Percentiles rank a stretch among this genome's conserved stretches.
These are phyloP conservation scores for Cricetomys ansorgei DNA, from an alignment of 2,113 vertebrate species.

Conservation along the genomic window DNA sequence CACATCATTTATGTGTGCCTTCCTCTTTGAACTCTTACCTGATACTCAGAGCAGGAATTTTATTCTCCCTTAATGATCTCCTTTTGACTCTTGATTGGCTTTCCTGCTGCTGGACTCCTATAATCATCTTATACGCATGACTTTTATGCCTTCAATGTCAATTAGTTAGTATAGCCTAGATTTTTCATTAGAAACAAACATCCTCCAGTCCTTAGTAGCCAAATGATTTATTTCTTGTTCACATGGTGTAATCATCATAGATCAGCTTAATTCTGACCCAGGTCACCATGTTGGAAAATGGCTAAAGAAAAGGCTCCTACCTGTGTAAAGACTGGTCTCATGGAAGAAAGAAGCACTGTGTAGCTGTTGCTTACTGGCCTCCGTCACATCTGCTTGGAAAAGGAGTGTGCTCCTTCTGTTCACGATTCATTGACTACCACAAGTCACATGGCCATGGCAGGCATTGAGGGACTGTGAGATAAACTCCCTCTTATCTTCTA, in stretches of 20 bases:
- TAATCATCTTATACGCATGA: background rate
- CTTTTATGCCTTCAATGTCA: background rate
- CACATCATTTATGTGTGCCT: background rate
- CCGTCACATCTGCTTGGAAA: background rate
- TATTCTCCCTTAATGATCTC: background rate
- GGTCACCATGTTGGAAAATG: background rate
- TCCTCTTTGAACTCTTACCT: background rate
- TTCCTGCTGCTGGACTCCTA: background rate
- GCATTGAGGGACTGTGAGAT: background rate
- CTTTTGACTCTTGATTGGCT: background rate
- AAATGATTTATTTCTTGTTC: background rate
- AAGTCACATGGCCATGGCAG: no score
- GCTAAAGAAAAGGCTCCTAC: background rate
- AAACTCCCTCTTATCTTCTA: background rate
- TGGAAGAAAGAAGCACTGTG: background rate
- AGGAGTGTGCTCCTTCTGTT: background rate
- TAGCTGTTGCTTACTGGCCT: background rate
- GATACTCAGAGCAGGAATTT: background rate
- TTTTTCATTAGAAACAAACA: background rate
- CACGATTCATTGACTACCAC: background rate
- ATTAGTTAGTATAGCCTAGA: background rate
- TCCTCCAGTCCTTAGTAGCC: background rate
- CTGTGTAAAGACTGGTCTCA: background rate
- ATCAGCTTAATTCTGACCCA: background rate
- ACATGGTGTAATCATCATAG: background rate